phyloP scores from a whole-genome alignment of 35 echinoderm and acorn worm genomes.

The Heliocidaris erythrogramma region DNA sequence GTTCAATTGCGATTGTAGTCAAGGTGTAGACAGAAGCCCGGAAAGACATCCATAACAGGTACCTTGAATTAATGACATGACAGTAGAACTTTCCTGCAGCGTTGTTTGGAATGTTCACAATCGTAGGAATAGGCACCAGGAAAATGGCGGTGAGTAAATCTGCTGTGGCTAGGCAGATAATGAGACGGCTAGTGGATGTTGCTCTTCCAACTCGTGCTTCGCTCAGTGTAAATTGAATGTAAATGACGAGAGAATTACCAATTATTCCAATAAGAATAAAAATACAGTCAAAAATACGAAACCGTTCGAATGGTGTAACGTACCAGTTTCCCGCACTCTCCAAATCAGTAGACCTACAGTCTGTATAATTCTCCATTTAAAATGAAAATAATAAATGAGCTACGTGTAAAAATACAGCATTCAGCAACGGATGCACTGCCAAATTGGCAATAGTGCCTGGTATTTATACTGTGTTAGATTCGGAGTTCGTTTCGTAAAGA shows the following conservation, averaged over 20 bases:
- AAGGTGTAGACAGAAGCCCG: neutral
- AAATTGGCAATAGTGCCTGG: no score
- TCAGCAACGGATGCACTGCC: no score
- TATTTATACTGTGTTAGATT: no score
- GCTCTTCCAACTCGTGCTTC: neutral
- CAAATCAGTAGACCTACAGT: no score
- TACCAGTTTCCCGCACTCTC: no score
- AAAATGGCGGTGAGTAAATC: neutral
- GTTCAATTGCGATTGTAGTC: neutral
- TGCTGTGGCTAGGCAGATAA: neutral
- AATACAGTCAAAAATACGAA: neutral
- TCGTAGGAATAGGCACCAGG: neutral
- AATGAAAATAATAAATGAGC: no score
- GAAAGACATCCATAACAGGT: neutral
- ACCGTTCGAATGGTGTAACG: no score
- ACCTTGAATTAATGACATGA: neutral
- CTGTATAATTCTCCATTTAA: no score
- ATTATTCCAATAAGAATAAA: neutral
- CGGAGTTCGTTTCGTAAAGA: no score
- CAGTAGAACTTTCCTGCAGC: neutral
- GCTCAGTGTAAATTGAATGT: neutral
- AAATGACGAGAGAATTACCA: neutral
- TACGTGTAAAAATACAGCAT: no score
- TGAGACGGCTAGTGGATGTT: neutral
- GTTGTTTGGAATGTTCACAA: conserved; percentile 13